Evolutionary conservation across 64 coral and sea anemone species (phyloP), one percentile per base, ranked within the genome.

Genomic region (Pachyseris speciosa): DNA sequence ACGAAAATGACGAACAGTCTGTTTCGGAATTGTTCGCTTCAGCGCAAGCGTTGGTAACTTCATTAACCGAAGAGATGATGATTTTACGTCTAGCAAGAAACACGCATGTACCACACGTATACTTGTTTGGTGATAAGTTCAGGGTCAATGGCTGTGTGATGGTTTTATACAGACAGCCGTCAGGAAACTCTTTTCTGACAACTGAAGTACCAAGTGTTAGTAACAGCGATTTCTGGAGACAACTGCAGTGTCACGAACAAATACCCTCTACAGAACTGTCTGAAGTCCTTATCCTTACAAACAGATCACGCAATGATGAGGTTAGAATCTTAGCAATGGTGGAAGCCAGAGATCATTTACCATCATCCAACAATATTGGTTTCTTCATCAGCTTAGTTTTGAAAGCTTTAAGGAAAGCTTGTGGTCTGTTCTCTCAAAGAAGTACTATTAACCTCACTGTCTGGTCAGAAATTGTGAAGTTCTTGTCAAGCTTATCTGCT

Each of bases 101-200:
- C 32, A 24, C 51, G 52, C 4, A 3, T 25, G 22, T 40, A 5
- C 53, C 53, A 39, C 77, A 40, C 2, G 12, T 81, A 10, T 63
- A 37, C 36, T 5, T 60, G 60, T 31, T 40, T 22, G 51, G 33
- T 1, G 22, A 60, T 4, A 22, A 58, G 7, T 60, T 22, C 15
- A 81, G 17, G 26, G 20, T 7, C 2, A 36, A 81, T 81, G 33
- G 77, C 7, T 59, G 29, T 61, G 52, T 81, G 51, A 51, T 81
- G 34, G 53, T 81, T 61, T 61, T 81, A 19, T 81, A 81, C 51
- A 81, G 61, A 24, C 77, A 81, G 13, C 77, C 77, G 13, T 24
- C 51, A 6, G 33, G 52, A n/a, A 81, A 63, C 61, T 28, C 33
- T 1, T 58, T 37, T 60, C 33, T 81, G 30, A 81, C 49, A 7